Base-by-base conservation (phyloP, 2,113 vertebrate genomes). In the Tamias sibiricus region DNA sequence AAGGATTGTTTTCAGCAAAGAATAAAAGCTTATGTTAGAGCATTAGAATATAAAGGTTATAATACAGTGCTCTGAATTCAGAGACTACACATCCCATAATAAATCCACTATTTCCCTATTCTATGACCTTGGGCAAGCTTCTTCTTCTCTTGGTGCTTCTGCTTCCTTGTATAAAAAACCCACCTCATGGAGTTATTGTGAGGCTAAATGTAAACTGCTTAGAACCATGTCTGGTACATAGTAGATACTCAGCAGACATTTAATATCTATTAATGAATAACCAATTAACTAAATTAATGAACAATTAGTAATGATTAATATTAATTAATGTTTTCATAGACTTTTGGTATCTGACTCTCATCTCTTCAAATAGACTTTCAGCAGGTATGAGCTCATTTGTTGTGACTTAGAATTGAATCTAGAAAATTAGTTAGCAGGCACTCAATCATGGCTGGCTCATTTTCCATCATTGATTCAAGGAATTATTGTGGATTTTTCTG, bases 1-100 rank as follows among this genome's bases (percentile, higher is more conserved):
- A 30, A 77, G n/a, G 17, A 24, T 84, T 93, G 75, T 85, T 87
- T 84, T 77, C 49, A 83, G 91, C 14, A 79, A 91, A 66, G 37
- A 16, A 84, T 79, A 52, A 91, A 87, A 79, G 71, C 44, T 75
- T 44, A 74, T 75, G 49, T 30, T 75, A n/a, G 86, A 57, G 35
- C 40, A 44, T 88, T 88, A 76, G 52, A 75, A 24, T 68, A 13
- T 69, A 82, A 91, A 83, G 74, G n/a, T 86, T 35, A 86, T 28
- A n/a, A 85, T 80, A 80, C 22, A 95, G 30, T 89, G 84, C 54
- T 84, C 64, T 49, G 64, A 85, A 47, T 85, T 72, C 79, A 68
- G 66, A 85, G 22, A 16, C 3, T 54, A 44, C 44, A 74, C 20
- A 32, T 84, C 6, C 24, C 54, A 40, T 44, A 88, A 59, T 64